These are phyloP conservation scores for Euclidia mi DNA, from an alignment of 2,888 invertebrate genomes.

Conservation along the genomic window DNA sequence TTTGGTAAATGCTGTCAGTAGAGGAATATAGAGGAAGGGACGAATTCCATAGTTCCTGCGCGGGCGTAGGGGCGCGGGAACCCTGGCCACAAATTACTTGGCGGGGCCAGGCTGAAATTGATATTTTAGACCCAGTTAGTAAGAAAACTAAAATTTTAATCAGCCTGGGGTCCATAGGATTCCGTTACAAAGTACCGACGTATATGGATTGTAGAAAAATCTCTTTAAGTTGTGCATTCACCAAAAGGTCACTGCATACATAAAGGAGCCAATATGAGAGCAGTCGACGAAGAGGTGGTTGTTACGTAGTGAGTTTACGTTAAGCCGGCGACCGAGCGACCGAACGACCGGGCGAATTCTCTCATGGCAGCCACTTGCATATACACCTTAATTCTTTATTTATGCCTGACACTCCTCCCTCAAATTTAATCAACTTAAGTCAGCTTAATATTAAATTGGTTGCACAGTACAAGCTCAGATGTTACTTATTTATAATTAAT, in stretches of 20 bases:
- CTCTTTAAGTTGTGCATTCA: constrained; percentile 36
- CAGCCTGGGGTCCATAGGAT: too few relatives aligned
- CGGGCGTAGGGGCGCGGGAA: too few relatives aligned
- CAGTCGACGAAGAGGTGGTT: constrained; percentile 28
- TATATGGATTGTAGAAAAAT: constrained; percentile 28
- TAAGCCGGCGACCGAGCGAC: constrained; percentile 18
- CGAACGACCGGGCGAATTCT: constrained; percentile 30
- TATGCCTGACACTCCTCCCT: constrained; percentile 20
- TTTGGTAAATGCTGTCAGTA: too few relatives aligned
- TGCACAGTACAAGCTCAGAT: background rate
- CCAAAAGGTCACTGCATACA: constrained; percentile 52
- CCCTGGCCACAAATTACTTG: too few relatives aligned
- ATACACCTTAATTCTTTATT: constrained; percentile 18
- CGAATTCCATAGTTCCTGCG: too few relatives aligned
- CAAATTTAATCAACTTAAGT: constrained; percentile 37
- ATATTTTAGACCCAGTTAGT: too few relatives aligned
- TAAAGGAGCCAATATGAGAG: constrained; percentile 45
- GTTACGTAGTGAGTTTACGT: constrained; percentile 50
- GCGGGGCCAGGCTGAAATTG: too few relatives aligned
- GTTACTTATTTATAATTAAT: constrained; percentile 6
- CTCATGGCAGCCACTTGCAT: constrained; percentile 29
- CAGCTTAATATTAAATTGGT: constrained; percentile 28
- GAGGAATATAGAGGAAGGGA: too few relatives aligned
- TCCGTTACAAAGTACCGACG: too few relatives aligned
- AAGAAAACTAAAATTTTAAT: too few relatives aligned